Base-by-base conservation (phyloP, 2,888 invertebrate species). In the Yponomeuta plumbellus region DNA sequence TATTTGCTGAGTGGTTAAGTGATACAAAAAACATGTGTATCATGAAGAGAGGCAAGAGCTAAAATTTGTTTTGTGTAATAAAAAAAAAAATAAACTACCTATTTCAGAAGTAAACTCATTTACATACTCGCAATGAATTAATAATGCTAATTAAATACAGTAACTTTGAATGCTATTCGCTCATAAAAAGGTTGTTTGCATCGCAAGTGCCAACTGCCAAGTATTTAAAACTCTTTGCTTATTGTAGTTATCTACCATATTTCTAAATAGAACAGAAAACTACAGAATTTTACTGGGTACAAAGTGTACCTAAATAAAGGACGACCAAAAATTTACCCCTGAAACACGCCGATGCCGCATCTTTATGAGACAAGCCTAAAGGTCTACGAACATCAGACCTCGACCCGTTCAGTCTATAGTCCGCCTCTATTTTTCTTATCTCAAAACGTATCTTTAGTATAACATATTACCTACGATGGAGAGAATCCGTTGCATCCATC, bases 401-500 rank as follows among this genome's bases (percentile, higher is more conserved):
- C 5, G 17, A 52, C 44, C 44, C 17, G 44, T 52, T 1, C 17
- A 20, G 0, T 34, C 11, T 52, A 52, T 52, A 52, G 44, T 0
- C 44, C 44, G 44, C 44, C 13, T 52, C 44, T 52, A 52, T 52
- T 52, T 52, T 52, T 52, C 44, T 52, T 6, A 52, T 52, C 44
- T 52, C 44, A 44, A 11, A 13, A 13, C 3, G 44, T 44, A 44
- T 44, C 44, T 13, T 44, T 44, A 44, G 44, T 52, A 52, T 22
- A 64, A 64, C 52, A 20, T 64, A 52, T 21, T 64, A n/a, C n/a
- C n/a, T n/a, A 64, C 2, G 26, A 13, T 39, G 11, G 22, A 26
- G 26, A 76, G 78, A 78, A 76, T 76, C 79, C 72, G 76, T 79
- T 73, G 78, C 81, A 81, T 85, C 85, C 85, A 86, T 88, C 86